Conservation (phyloP, 2,888 invertebrate species). For the Dexiosoma caninum region DNA sequence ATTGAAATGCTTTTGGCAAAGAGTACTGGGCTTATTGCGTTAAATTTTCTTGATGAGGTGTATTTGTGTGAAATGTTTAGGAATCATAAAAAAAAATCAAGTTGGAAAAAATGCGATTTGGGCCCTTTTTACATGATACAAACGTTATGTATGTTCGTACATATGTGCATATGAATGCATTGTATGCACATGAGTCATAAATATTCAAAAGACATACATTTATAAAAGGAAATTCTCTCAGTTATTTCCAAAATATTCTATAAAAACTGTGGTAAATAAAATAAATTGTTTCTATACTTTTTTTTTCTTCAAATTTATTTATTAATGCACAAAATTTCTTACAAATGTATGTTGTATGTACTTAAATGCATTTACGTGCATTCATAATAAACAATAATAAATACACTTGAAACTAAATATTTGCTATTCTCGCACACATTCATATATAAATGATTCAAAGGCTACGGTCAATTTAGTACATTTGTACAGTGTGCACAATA, state of each 20-base stretch:
- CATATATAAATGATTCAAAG: neutral
- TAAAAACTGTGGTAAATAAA: neutral
- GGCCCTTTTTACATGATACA: no score
- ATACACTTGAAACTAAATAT: conserved; percentile 1
- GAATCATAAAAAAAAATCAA: no score
- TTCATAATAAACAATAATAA: neutral
- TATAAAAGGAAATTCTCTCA: neutral
- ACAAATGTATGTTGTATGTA: no score
- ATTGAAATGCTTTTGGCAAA: no score
- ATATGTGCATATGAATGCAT: neutral
- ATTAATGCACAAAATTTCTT: neutral
- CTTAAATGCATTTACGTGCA: neutral
- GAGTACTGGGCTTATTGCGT: no score
- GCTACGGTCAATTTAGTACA: neutral
- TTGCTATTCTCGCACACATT: neutral
- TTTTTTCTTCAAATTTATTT: neutral
- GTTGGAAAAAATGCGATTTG: no score
- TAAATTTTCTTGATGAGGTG: no score
- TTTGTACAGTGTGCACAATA: neutral
- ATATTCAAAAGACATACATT: neutral
- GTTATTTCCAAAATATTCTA: neutral
- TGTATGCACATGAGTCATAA: neutral
- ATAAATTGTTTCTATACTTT: neutral
- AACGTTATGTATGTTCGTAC: neutral
- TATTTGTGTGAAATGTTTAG: no score